Percentiles rank a stretch among this genome's conserved stretches.
Conservation (phyloP, 2,113 vertebrate genomes). For the Ameiurus melas region DNA sequence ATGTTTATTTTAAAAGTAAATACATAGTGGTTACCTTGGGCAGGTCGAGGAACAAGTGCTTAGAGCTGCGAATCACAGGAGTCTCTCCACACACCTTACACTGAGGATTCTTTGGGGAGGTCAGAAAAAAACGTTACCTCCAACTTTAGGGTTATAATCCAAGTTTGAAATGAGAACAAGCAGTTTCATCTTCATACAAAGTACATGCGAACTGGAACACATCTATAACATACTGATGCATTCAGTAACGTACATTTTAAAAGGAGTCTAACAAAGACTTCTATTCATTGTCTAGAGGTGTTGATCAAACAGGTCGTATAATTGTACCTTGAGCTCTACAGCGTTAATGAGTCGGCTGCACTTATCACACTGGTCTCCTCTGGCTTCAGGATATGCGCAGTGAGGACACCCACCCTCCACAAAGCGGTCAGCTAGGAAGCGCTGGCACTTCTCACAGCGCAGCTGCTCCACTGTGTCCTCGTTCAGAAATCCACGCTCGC, state of each 20-base stretch:
- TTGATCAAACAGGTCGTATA: neutral
- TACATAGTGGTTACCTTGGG: slow-evolving; percentile 77
- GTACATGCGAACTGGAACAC: neutral
- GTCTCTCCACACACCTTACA: slow-evolving; percentile 86
- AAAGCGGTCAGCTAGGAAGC: slow-evolving; percentile 93
- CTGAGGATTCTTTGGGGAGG: slow-evolving; percentile 78
- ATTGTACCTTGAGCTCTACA: slow-evolving; percentile 86
- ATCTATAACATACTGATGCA: neutral
- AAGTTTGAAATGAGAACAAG: neutral
- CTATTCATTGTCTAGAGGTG: neutral
- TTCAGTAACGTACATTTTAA: neutral
- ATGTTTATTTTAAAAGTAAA: neutral
- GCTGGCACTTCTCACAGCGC: slow-evolving; percentile 80
- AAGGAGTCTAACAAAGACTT: neutral
- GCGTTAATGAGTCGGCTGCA: slow-evolving; percentile 97
- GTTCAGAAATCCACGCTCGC: slow-evolving; percentile 75
- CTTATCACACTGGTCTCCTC: slow-evolving; percentile 95
- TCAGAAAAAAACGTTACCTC: neutral
- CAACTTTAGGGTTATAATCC: neutral
- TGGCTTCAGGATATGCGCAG: slow-evolving; percentile 87
- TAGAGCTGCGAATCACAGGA: slow-evolving; percentile 82
- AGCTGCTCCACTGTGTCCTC: slow-evolving; percentile 89
- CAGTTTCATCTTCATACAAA: neutral
- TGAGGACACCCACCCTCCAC: slow-evolving; percentile 92
- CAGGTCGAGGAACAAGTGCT: slow-evolving; percentile 91